phyloP scores from a whole-genome alignment of 64 coral and sea anemone species.

The Astreopora myriophthalma region DNA sequence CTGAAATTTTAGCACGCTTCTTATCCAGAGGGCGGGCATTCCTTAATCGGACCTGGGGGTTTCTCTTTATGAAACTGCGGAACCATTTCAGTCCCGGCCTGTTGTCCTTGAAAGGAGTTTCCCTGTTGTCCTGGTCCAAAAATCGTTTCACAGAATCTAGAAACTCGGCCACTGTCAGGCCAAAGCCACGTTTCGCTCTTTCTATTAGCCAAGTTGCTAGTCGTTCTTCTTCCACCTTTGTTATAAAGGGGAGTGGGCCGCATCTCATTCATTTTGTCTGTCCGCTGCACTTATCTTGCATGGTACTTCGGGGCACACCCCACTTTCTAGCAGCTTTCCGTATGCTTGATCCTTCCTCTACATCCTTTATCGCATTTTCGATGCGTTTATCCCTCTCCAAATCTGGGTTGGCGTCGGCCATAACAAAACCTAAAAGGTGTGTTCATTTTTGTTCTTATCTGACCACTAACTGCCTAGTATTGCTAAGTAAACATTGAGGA shows the following conservation, averaged over 20 bases:
- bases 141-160: neutral
- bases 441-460: neutral
- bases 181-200: neutral
- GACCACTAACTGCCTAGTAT: neutral
- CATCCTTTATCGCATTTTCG: neutral
- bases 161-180: neutral
- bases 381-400: conserved; percentile 7
- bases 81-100: conserved; percentile 12
- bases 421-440: conserved; percentile 1
- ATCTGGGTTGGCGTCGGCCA: neutral
- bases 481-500: neutral
- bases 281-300: neutral
- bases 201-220: neutral
- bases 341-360: neutral
- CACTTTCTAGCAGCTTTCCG: neutral
- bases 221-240: neutral
- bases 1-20: conserved; percentile 11
- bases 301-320: neutral
- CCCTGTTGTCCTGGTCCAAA: conserved; percentile 4
- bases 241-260: neutral
- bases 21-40: conserved; percentile 16
- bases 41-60: neutral
- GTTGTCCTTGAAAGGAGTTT: neutral
- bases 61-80: conserved; percentile 9
- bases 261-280: neutral